These are phyloP conservation scores for Smittia aterrima DNA, from an alignment of 2,888 invertebrate species.

Conservation along the genomic window DNA sequence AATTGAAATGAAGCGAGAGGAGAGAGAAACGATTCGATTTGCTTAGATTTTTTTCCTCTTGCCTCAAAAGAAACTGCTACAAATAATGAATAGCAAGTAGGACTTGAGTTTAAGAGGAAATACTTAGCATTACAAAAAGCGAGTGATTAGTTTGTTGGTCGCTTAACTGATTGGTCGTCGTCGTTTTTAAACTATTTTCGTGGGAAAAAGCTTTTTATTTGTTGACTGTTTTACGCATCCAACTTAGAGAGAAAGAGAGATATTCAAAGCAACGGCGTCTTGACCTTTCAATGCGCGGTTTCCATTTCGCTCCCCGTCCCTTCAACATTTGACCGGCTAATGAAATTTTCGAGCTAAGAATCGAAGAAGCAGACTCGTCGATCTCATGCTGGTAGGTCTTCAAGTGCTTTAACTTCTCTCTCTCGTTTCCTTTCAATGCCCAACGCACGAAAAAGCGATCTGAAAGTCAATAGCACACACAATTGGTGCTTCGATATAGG, in stretches of 20 bases:
- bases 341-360: no score
- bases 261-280: no score
- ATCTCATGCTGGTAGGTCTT: slow-evolving; percentile 10
- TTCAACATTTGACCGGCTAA: no score
- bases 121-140: slow-evolving; percentile 1
- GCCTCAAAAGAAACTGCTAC: background rate
- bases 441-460: background rate
- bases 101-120: background rate
- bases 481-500: slow-evolving; percentile 20
- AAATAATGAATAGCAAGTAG: background rate
- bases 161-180: background rate
- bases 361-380: background rate
- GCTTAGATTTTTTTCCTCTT: background rate
- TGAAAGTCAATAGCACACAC: slow-evolving; percentile 9
- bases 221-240: no score
- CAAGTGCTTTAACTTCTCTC: background rate
- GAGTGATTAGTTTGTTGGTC: background rate
- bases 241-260: no score
- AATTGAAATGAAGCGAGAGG: background rate
- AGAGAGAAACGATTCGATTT: background rate
- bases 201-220: background rate
- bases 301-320: background rate
- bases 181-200: background rate
- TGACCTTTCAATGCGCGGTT: background rate
- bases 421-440: background rate